Evolutionary conservation across 2,113 vertebrate genomes (phyloP), one percentile per base, ranked within the genome.

Genomic region (Corvus moneduloides): DNA sequence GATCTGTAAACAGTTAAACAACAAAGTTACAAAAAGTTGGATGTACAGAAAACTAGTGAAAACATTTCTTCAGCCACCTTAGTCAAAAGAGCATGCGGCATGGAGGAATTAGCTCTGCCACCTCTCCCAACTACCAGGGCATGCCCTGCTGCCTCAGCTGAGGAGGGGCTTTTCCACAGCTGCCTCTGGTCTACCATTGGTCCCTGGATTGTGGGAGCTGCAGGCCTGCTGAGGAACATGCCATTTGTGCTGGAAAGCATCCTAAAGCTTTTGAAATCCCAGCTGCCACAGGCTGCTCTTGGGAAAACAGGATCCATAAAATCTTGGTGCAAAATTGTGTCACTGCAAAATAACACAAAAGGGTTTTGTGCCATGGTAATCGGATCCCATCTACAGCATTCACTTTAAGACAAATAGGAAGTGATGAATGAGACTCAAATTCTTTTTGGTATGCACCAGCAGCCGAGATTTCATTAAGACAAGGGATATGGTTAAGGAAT

Each of bases 231-330:
- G 37, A 84, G 79, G 80, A 92, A 80, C 68, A 92, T 1, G 4
- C 68, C 94, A 94, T 89, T 97, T 95, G 95, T 89, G 80, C 87
- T 96, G 93, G 93, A 96, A 96, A 96, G 44, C 28, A 86, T 96
- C 93, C 92, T 64, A 84, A 83, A 27, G 80, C 74, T 93, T 94
- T 92, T 75, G 84, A 94, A 96, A 95, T 35, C 90, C 87, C 90
- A 95, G 87, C 93, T 95, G 96, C 68, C 83, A 71, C 43, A 39
- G 71, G 86, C 87, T 89, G 84, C 66, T 91, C 85, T 67, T 93
- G 94, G 77, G 85, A 94, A 93, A 97, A 92, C 41, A 92, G 63
- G 56, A 88, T 88, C 71, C 52, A 77, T 61, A 91, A 75, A 83
- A 51, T 77, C 91, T 90, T 56, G 52, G 73, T 76, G 69, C 74